These are phyloP conservation scores for Atlantisia rogersi DNA, from an alignment of 2,113 vertebrate genomes.

Conservation along the genomic window DNA sequence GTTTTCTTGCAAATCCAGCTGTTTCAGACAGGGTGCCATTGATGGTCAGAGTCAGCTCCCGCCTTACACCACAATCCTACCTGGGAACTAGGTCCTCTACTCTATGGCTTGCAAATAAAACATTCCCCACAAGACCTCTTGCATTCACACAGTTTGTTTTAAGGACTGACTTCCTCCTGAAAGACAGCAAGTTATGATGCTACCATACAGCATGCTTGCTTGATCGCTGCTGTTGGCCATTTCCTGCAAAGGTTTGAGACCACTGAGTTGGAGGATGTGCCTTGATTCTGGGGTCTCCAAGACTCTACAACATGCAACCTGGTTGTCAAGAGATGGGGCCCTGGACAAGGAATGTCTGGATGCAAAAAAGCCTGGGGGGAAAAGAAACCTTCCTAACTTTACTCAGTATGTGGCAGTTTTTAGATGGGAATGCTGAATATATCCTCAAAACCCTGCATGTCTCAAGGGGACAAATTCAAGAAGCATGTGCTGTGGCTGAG, in stretches of 20 bases:
- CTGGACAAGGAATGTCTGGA: background rate
- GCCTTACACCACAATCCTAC: background rate
- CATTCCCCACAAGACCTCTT: background rate
- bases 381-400: background rate
- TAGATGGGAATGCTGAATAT: background rate
- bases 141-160: background rate
- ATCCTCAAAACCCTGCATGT: background rate
- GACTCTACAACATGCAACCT: background rate
- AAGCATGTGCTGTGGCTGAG: background rate
- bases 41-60: background rate
- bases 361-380: background rate
- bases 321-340: background rate
- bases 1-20: background rate
- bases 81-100: background rate
- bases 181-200: background rate
- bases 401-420: background rate
- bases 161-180: background rate
- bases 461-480: background rate
- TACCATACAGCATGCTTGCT: rapidly evolving
- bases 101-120: background rate
- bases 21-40: background rate
- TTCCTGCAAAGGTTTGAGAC: background rate
- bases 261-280: background rate
- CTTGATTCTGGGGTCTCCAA: background rate
- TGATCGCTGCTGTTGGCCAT: background rate